Conservation (phyloP, 2,888 invertebrate genomes). For the Agrochola lota region DNA sequence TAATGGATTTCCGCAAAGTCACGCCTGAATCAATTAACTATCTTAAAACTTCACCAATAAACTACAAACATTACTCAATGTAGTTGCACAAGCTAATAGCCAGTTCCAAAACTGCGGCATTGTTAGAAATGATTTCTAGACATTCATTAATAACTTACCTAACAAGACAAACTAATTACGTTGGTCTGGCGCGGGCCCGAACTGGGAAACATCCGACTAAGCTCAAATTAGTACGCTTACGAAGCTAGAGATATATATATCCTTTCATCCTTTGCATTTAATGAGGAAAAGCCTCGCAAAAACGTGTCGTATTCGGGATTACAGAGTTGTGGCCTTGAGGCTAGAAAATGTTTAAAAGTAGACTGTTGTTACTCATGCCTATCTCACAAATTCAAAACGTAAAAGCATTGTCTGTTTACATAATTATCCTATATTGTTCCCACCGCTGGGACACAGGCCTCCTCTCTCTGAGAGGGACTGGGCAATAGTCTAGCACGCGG, state of each 20-base stretch:
- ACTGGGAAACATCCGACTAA: conserved; percentile 59
- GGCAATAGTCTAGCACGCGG: too few species aligned
- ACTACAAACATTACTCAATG: conserved; percentile 34
- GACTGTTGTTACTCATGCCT: too few species aligned
- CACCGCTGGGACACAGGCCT: too few species aligned
- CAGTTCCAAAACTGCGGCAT: conserved; percentile 40
- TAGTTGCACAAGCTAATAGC: conserved; percentile 25
- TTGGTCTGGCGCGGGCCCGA: conserved; percentile 42
- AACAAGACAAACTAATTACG: conserved; percentile 68
- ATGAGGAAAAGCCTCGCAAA: conserved; percentile 9
- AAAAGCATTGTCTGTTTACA: too few species aligned
- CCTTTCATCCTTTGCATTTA: conserved; percentile 14
- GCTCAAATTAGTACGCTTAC: conserved; percentile 60
- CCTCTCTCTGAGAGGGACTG: too few species aligned
- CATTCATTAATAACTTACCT: conserved; percentile 67
- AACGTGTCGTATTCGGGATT: conserved; percentile 10
- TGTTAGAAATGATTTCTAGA: conserved; percentile 53
- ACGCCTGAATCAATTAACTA: too few species aligned
- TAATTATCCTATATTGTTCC: too few species aligned
- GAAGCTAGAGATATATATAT: conserved; percentile 6
- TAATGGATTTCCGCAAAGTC: too few species aligned
- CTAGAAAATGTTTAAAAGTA: neutral
- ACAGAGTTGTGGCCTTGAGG: neutral
- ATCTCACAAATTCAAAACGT: too few species aligned
- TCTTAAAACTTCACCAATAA: conserved; percentile 19